phyloP scores from a whole-genome alignment of 2,113 vertebrate genomes.

The Tursiops truncatus region DNA sequence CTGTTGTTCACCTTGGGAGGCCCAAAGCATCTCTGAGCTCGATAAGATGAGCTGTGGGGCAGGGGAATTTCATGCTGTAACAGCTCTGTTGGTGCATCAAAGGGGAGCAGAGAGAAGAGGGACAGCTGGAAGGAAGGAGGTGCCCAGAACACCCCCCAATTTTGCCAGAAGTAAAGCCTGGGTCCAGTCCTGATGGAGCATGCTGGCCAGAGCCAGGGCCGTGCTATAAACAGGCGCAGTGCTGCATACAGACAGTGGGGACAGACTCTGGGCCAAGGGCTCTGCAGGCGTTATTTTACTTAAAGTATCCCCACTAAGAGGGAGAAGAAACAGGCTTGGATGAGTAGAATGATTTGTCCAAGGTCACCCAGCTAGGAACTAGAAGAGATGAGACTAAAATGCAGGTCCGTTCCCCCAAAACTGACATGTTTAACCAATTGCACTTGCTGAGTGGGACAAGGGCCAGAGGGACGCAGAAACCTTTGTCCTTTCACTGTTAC shows the following conservation, averaged over 20 bases:
- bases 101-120: neutral
- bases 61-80: neutral
- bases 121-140: neutral
- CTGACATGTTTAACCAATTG: neutral
- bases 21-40: neutral
- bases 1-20: neutral
- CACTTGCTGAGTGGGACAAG: neutral
- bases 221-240: fast-evolving
- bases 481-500: neutral
- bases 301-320: neutral
- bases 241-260: fast-evolving
- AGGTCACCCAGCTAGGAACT: neutral
- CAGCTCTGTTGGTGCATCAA: neutral
- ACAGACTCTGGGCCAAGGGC: neutral
- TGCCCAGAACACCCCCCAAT: neutral
- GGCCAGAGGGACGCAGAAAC: neutral
- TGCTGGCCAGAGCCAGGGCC: neutral
- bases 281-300: neutral
- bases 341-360: neutral
- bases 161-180: neutral
- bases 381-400: constrained; percentile 32
- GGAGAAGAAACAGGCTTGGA: neutral
- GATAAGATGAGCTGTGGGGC: neutral
- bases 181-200: neutral
- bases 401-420: neutral